Evolutionary conservation across 2,888 invertebrate genomes (phyloP).

Genomic region (Nymphalis urticae): DNA sequence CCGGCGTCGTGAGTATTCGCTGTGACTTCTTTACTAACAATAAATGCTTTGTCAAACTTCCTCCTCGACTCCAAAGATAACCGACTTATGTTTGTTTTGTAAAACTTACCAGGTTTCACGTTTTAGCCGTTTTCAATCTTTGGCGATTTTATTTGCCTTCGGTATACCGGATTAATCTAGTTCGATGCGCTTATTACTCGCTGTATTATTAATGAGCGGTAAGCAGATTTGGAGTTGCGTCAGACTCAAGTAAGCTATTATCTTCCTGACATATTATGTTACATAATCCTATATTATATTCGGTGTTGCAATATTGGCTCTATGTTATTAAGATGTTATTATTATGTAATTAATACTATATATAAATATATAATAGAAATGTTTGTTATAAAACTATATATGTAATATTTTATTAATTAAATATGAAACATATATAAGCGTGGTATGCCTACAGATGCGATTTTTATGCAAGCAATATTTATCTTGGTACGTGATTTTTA

Average conservation of each 20-base stretch:
- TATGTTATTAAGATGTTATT: not conserved
- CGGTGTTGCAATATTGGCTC: not conserved
- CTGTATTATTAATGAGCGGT: constrained; percentile 24
- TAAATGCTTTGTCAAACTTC: constrained; percentile 75
- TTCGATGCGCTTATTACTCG: constrained; percentile 38
- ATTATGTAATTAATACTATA: too few species aligned
- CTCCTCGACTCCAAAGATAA: constrained; percentile 57
- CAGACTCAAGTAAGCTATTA: constrained; percentile 11
- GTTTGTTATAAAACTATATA: too few species aligned
- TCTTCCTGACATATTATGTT: constrained; percentile 8
- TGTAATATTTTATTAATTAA: too few species aligned
- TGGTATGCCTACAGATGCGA: too few species aligned
- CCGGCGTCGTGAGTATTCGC: constrained; percentile 48
- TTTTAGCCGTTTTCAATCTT: constrained; percentile 48
- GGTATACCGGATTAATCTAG: constrained; percentile 33
- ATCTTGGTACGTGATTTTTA: too few species aligned
- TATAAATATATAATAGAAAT: too few species aligned
- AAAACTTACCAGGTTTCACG: constrained; percentile 48
- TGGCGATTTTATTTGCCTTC: constrained; percentile 36
- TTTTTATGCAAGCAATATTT: too few species aligned
- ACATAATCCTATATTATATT: constrained; percentile 5
- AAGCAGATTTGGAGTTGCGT: constrained; percentile 20
- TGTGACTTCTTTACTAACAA: constrained; percentile 64
- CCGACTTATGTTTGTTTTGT: constrained; percentile 64
- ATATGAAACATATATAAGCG: too few species aligned